A percentile compares a stretch with the other conserved stretches of the same genome.
Conservation (phyloP, 2,888 invertebrate genomes). For the Acrobeloides nanus region DNA sequence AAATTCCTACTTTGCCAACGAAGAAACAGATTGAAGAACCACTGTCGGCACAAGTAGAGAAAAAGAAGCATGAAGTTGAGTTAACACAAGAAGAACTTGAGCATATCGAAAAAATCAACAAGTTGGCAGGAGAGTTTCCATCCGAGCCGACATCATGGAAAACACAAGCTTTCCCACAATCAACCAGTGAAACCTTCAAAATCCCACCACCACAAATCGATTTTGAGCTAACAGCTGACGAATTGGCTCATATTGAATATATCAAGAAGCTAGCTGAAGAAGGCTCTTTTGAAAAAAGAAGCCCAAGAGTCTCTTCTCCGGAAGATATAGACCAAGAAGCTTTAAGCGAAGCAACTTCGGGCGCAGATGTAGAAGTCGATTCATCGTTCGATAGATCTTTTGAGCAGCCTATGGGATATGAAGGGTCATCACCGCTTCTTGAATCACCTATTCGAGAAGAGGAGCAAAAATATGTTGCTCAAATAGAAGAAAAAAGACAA, state of each 20-base stretch:
- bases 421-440: not conserved
- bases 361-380: constrained; percentile 5
- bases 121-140: not conserved
- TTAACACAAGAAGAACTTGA: constrained; percentile 14
- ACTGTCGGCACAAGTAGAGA: constrained; percentile 1
- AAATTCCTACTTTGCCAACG: too few relatives aligned
- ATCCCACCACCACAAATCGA: not conserved
- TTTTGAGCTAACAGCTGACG: constrained; percentile 1
- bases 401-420: constrained; percentile 3
- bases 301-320: constrained; percentile 3
- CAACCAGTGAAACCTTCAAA: not conserved
- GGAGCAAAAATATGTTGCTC: not conserved
- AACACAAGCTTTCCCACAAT: not conserved
- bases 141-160: not conserved
- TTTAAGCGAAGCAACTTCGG: constrained; percentile 7
- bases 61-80: not conserved
- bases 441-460: not conserved
- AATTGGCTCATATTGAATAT: constrained; percentile 3
- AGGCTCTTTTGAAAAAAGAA: constrained; percentile 1
- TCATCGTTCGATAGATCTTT: constrained; percentile 10
- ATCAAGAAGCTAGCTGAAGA: constrained; percentile 9
- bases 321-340: constrained; percentile 4
- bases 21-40: not conserved
- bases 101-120: constrained; percentile 15
- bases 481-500: not conserved